Evolutionary conservation across 2,113 vertebrate genomes (phyloP).

Genomic region (Butorides virescens): DNA sequence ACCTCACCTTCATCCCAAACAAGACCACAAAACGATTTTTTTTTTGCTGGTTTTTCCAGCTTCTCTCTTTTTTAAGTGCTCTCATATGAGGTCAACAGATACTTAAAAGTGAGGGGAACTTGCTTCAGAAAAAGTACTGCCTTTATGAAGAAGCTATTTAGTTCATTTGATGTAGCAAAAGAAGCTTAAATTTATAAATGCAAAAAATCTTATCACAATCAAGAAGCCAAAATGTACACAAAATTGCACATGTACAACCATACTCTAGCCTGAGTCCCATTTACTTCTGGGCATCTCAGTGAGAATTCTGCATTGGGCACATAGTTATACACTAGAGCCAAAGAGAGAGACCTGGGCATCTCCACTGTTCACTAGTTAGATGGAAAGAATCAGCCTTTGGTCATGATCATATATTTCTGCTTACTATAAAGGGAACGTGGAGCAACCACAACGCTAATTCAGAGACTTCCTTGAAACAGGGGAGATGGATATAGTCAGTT

Average conservation of each 20-base stretch:
- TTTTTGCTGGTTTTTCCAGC: background rate
- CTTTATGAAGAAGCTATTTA: background rate
- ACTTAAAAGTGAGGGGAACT: background rate
- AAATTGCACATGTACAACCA: background rate
- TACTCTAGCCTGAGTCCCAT: background rate
- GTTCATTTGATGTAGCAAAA: background rate
- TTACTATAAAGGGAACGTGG: background rate
- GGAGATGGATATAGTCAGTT: background rate
- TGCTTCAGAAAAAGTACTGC: background rate
- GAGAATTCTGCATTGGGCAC: background rate
- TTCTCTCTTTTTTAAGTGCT: background rate
- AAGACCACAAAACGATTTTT: background rate
- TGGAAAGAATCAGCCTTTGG: background rate
- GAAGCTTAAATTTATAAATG: background rate
- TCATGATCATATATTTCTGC: background rate
- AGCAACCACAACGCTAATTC: background rate
- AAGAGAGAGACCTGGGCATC: background rate
- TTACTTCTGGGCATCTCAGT: background rate
- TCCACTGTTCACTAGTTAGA: background rate
- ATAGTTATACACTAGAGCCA: background rate
- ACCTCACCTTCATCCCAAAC: background rate
- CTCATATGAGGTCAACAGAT: background rate
- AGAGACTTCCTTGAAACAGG: background rate
- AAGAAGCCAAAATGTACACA: rapidly evolving
- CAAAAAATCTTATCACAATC: background rate